phyloP scores from a whole-genome alignment of 2,113 vertebrate species.

The Clarias magur region DNA sequence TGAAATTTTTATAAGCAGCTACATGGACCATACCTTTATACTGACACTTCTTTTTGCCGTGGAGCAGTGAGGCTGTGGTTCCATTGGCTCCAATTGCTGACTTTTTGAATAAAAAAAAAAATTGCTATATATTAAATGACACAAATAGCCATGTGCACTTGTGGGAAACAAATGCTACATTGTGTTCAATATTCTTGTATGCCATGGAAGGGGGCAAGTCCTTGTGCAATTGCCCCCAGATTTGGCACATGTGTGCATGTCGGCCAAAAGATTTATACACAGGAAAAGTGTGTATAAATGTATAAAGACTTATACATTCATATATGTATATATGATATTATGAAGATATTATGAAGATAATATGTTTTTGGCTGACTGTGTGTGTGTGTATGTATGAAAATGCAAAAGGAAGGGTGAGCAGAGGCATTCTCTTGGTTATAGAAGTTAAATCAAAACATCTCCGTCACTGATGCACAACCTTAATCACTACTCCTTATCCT shows the following conservation, averaged over 20 bases:
- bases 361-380: too few species aligned
- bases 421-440: not conserved
- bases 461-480: not conserved
- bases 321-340: too few species aligned
- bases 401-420: not conserved
- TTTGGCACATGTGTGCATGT: not conserved
- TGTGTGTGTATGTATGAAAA: too few species aligned
- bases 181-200: not conserved
- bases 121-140: not conserved
- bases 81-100: not conserved
- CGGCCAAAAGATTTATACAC: too few species aligned
- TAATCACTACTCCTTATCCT: conserved; percentile 5
- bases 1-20: not conserved
- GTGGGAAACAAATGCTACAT: not conserved
- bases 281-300: too few species aligned
- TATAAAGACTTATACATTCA: too few species aligned
- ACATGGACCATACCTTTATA: not conserved
- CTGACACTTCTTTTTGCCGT: not conserved
- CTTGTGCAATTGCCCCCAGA: not conserved
- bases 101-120: not conserved
- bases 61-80: not conserved
- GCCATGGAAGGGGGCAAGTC: not conserved
- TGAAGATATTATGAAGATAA: too few species aligned
- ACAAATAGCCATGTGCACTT: not conserved
- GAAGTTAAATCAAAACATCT: not conserved